Evolutionary conservation across 2,888 invertebrate genomes (phyloP).

Genomic region (Melieria picta): DNA sequence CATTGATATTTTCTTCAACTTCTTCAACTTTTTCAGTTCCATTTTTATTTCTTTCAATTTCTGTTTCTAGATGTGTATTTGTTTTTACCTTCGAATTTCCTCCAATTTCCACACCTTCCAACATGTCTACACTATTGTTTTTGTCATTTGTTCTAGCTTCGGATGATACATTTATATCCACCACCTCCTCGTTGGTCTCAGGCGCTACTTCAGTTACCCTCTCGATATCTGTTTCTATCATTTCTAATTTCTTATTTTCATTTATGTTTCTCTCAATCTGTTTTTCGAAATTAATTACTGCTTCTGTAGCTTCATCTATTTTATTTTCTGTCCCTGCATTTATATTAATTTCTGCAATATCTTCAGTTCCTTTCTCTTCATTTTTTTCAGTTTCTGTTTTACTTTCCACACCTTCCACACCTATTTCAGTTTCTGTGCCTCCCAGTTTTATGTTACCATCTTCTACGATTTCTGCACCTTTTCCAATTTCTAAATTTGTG

Average conservation of each 20-base stretch:
- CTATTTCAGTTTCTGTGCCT: no score
- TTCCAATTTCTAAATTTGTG: no score
- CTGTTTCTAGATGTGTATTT: neutral
- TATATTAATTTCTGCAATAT: no score
- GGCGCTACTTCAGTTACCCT: neutral
- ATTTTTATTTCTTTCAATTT: neutral
- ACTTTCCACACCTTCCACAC: no score
- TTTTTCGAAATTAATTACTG: neutral
- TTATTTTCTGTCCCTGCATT: no score
- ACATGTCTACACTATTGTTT: neutral
- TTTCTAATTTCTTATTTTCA: neutral
- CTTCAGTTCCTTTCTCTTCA: no score
- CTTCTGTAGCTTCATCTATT: no score
- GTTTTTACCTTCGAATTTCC: neutral
- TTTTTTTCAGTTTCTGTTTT: no score
- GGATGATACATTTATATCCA: neutral
- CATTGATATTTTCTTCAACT: neutral
- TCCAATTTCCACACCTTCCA: neutral
- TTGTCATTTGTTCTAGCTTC: neutral
- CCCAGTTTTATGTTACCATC: no score
- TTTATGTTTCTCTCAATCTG: neutral
- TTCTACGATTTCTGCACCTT: no score
- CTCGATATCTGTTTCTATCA: neutral
- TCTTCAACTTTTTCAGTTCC: neutral
- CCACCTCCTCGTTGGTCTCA: neutral